Evolutionary conservation across 2,797 vertebrate genomes (phyloP), one percentile per base, ranked within the genome.

Genomic region (Coregonus suidteri): DNA sequence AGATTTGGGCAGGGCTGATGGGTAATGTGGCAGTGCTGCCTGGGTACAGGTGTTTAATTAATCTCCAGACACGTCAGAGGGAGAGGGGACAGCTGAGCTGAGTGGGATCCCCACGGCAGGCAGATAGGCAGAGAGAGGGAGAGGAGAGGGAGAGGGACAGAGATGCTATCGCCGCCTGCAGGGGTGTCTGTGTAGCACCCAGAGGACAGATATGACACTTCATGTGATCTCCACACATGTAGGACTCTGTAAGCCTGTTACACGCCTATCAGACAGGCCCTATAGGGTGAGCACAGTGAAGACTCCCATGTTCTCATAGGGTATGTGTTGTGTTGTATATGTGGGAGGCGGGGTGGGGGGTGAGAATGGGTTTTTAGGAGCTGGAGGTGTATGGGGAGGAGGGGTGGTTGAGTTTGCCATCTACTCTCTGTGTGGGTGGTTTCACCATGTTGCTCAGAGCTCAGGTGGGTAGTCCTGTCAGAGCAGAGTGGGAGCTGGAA

Each of bases 21-120:
- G 90, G 86, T 91, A 88, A 86, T 85, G 89, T 85, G 85, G 77
- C 51, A 47, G 14, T 15, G 81, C 75, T 75, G 85, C 87, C 88
- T 87, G 85, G 85, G 84, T 90, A 84, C 85, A 86, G 85, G 77
- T 41, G 20, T 89, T 92, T 92, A 92, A 93, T 93, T 91, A 93
- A 91, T 92, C 89, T 91, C 89, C 80, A 88, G 89, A 89, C 81
- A 90, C 75, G 84, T 86, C 78, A 20, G 52, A 70, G 75, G 31
- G 41, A 75, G 41, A 68, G 66, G 31, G 62, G 54, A 52, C 18
- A 37, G 72, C 41, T 18, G 70, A 47, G 14, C 59, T 18, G 70
- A 47, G 18, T 72, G 4, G n/a, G 72, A 11, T 11, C 37, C 37
- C 3, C 47, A 1, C 78, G 73, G 82, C 71, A 81, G 74, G 74